A percentile compares a stretch with the other conserved stretches of the same genome.
These are phyloP conservation scores for Tachycineta bicolor DNA, from an alignment of 2,113 vertebrate genomes.

Conservation along the genomic window DNA sequence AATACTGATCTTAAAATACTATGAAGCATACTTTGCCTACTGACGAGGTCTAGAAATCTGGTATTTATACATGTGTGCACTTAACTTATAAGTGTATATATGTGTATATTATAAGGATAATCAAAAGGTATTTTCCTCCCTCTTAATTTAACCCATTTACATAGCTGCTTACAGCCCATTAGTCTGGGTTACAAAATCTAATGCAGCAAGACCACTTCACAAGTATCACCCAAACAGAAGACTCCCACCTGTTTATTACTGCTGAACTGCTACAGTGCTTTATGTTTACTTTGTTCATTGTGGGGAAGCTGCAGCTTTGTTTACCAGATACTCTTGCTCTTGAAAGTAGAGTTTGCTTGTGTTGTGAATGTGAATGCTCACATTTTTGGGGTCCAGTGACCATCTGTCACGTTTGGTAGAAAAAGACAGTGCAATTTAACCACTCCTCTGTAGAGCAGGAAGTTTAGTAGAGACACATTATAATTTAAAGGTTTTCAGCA, in stretches of 20 bases:
- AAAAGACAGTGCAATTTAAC: background rate
- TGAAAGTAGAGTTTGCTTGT: background rate
- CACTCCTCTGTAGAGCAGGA: background rate
- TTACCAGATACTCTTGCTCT: background rate
- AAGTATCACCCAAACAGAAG: background rate
- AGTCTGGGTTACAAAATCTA: slow-evolving; percentile 32
- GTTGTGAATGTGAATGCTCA: background rate
- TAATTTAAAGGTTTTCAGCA: background rate
- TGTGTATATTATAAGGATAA: background rate
- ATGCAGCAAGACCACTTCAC: slow-evolving; percentile 29
- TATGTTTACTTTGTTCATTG: background rate
- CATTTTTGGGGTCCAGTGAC: background rate
- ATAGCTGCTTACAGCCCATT: background rate
- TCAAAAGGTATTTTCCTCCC: slow-evolving; percentile 14
- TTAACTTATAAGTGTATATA: background rate
- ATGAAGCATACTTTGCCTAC: background rate
- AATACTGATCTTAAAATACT: background rate
- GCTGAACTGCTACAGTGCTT: background rate
- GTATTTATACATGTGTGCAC: background rate
- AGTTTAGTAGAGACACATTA: background rate
- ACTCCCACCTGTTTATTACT: slow-evolving; percentile 41
- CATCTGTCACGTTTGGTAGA: background rate
- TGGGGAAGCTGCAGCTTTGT: background rate
- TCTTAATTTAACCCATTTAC: slow-evolving; percentile 21
- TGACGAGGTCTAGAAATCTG: background rate